Base-by-base conservation (phyloP, 2,113 vertebrate genomes). In the Petromus typicus region DNA sequence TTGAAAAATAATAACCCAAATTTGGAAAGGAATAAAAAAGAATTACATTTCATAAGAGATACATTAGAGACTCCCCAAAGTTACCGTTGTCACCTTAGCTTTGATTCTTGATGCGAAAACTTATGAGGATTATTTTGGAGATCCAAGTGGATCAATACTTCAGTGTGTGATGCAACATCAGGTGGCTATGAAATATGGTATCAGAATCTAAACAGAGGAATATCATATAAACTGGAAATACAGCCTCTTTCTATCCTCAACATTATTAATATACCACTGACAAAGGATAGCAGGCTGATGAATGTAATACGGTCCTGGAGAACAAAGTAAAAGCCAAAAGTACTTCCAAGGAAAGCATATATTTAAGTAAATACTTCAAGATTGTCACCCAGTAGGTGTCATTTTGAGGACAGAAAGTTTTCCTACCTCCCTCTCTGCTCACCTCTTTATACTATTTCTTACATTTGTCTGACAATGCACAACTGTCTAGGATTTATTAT, bases 181-280 rank as follows among this genome's bases (percentile, higher is more conserved):
- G 48, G 64, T 59, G 37, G 40, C 43, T 94, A 69, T 43, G 86
- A 81, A 87, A 61, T 16, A 27, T 18, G 71, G 16, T 57, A 94
- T 91, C 73, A 56, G 59, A 93, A 76, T 86, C 75, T 87, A 96
- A 88, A 85, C 90, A 91, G 69, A 86, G 81, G 30, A 88, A 30
- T 51, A 91, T n/a, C 56, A 45, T 32, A 54, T 90, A 54, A 66
- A 61, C n/a, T 90, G 43, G 51, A 78, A 90, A 71, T 32, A 87
- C 11, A 57, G 57, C 1, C 32, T 88, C 25, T 78, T 93, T 87
- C 30, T 48, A 34, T 71, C 61, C 54, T 63, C 43, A 82, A n/a
- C 30, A 78, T 90, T 92, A 87, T 76, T 76, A 90, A 80, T 13
- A 0, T 0, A 56, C 7, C 40, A 78, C 22, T 56, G 32, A 23